Base-by-base conservation (phyloP, 1,140 invertebrate species). In the Drosophila suzukii region DNA sequence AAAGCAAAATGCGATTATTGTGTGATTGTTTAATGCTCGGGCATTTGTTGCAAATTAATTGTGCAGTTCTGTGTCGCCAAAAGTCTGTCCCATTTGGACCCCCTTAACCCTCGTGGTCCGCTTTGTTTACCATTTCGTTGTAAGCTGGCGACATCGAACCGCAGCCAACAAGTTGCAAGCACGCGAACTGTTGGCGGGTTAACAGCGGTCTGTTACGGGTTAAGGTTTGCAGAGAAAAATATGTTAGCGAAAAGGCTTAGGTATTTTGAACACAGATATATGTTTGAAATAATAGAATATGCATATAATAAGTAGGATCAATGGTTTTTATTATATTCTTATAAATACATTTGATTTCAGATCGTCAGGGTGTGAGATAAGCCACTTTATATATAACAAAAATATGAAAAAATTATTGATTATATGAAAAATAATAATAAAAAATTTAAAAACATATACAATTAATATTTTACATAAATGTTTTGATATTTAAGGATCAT, bases 1-100 rank as follows among this genome's bases (percentile, higher is more conserved):
- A 44, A 55, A 51, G 8, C 38, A 24, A 27, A 75, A 63, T 38
- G 54, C 43, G 43, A 58, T 58, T 58, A 58, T 24, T 46, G 11
- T 55, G 60, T 59, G 38, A 76, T 59, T 77, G 65, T 54, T 63
- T 70, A 75, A 80, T 62, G 43, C 34, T 49, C 49, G 38, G 24
- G 49, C 47, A 58, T 53, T 73, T 57, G 50, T 47, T 61, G 73
- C 41, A 66, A 81, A 77, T 81, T 55, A 77, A 81, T 61, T 81
- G 67, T 32, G 34, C 53, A 27, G 8, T 63, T 41, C 38, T 32
- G 10, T 39, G 62, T 15, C 54, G 30, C 51, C 15, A 32, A 32
- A 51, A 27, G 39, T 27, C 6, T 13, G 8, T 43, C 30, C 34
- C 10, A 15, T 15, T 27, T 39, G 27, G 17, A 12, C 30, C 34